A percentile compares a stretch with the other conserved stretches of the same genome.
These are phyloP conservation scores for Probosciger aterrimus DNA, from an alignment of 2,113 vertebrate species.

Conservation along the genomic window DNA sequence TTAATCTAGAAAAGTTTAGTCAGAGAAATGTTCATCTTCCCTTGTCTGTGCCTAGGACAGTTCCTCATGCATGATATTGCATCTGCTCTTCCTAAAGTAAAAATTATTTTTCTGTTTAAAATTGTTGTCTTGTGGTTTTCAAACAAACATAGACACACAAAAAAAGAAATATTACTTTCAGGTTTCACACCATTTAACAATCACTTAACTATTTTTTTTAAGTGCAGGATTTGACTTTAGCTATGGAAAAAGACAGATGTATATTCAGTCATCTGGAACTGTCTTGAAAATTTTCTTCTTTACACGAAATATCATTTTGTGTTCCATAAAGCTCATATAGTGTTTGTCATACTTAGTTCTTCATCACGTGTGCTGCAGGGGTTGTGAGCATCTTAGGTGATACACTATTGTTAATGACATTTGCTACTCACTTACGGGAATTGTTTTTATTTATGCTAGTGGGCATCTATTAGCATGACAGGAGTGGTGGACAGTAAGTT, in stretches of 20 bases:
- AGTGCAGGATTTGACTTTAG: neutral
- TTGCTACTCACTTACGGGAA: neutral
- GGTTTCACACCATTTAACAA: neutral
- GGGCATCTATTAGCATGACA: constrained; percentile 52
- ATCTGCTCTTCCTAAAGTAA: neutral
- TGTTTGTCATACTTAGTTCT: neutral
- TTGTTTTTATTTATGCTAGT: constrained; percentile 41
- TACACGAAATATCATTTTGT: neutral
- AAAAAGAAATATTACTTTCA: neutral
- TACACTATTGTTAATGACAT: neutral
- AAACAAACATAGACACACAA: neutral
- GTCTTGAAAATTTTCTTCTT: neutral
- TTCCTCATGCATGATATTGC: neutral
- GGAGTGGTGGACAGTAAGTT: constrained; percentile 26
- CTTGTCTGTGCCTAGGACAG: neutral
- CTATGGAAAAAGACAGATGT: neutral
- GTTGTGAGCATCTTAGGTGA: neutral
- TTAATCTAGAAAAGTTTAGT: neutral
- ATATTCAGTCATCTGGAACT: neutral
- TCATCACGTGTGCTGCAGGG: neutral
- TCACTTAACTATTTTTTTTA: neutral
- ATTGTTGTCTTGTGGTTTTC: neutral
- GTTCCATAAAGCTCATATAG: neutral
- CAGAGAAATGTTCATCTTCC: neutral
- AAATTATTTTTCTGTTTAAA: neutral